Conservation (phyloP, 2,888 invertebrate genomes). For the Leptothorax acervorum region DNA sequence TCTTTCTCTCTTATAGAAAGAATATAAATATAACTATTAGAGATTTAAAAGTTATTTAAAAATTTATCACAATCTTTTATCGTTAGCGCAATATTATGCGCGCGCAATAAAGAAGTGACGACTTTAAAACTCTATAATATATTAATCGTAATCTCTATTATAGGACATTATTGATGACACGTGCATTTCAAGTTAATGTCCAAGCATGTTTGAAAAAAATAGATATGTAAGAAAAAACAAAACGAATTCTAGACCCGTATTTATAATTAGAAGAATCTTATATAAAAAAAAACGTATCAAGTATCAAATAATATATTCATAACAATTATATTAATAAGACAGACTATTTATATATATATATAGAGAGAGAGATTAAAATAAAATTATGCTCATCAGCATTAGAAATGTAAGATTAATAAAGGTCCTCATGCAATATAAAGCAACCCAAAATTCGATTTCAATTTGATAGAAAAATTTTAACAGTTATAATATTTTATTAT, state of each 20-base stretch:
- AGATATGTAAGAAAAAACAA: background rate
- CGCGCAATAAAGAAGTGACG: background rate
- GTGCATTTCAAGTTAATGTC: background rate
- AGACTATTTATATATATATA: background rate
- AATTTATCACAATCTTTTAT: conserved; percentile 10
- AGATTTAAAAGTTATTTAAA: background rate
- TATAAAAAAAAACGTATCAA: background rate
- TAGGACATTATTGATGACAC: background rate
- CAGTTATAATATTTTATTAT: background rate
- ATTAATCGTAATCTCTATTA: background rate
- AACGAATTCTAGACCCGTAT: background rate
- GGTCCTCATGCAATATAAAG: background rate
- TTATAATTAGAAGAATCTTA: background rate
- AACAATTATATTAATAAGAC: background rate
- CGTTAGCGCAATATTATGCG: background rate
- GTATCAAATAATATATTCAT: background rate
- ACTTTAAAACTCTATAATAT: background rate
- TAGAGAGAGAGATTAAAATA: background rate
- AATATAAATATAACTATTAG: background rate
- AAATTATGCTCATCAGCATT: background rate
- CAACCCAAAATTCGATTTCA: background rate
- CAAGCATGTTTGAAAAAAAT: background rate
- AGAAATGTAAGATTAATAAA: background rate
- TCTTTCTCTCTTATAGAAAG: background rate
- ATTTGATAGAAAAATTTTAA: background rate